These are phyloP conservation scores for Prionailurus bengalensis DNA, from an alignment of 2,113 vertebrate species.

Conservation along the genomic window DNA sequence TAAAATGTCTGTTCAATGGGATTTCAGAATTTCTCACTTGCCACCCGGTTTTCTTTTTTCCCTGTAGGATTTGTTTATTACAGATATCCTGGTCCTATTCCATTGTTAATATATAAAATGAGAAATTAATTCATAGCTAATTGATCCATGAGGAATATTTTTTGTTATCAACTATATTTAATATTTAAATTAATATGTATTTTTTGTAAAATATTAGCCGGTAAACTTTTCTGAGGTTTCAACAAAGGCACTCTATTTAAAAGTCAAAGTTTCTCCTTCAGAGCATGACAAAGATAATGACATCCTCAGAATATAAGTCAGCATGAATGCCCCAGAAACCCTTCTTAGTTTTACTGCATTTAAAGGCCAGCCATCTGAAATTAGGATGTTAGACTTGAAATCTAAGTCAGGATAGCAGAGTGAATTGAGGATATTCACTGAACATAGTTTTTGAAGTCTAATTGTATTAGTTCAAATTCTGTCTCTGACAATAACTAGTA, in stretches of 20 bases:
- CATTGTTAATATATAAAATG: neutral
- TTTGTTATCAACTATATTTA: neutral
- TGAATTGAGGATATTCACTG: neutral
- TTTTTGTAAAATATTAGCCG: neutral
- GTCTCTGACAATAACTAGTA: neutral
- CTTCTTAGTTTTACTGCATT: neutral
- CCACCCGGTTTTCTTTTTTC: neutral
- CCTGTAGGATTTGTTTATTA: neutral
- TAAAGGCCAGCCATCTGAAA: neutral
- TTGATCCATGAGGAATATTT: neutral
- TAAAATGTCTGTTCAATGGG: neutral
- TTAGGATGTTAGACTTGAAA: neutral
- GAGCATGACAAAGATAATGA: neutral
- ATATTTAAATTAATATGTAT: neutral
- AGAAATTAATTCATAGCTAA: neutral
- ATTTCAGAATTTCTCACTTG: neutral
- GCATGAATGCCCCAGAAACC: neutral
- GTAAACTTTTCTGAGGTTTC: neutral
- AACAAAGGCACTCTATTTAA: neutral
- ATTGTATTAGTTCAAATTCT: neutral
- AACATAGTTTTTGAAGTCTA: neutral
- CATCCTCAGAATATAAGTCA: neutral
- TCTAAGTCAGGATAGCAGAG: neutral
- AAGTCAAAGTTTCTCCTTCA: neutral
- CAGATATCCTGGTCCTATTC: neutral